phyloP scores from a whole-genome alignment of 2,797 vertebrate species.

The Dryobates pubescens region DNA sequence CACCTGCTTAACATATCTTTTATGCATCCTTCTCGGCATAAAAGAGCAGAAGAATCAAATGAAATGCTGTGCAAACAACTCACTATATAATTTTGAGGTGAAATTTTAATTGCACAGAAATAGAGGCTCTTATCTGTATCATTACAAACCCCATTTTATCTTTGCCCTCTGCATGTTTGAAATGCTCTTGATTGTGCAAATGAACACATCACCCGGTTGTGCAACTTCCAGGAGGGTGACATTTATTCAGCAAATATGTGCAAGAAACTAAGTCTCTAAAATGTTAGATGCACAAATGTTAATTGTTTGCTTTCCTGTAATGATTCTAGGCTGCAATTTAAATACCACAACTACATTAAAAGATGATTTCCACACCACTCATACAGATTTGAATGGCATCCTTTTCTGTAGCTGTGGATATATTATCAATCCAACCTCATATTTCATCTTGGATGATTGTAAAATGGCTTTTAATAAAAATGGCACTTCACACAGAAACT shows the following conservation, averaged over 20 bases:
- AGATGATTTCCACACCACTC: not conserved
- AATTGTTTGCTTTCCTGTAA: not conserved
- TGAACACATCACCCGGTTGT: not conserved
- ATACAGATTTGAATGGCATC: not conserved
- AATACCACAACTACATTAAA: not conserved
- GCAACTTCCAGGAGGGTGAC: slow-evolving; percentile 10
- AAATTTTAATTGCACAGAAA: slow-evolving; percentile 51
- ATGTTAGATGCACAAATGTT: not conserved
- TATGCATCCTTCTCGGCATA: not conserved
- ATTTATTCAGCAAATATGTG: slow-evolving; percentile 7
- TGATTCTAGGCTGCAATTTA: slow-evolving; percentile 4
- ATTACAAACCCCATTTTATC: slow-evolving; percentile 55
- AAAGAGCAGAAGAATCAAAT: not conserved
- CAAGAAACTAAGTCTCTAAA: slow-evolving; percentile 13
- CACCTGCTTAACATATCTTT: not conserved
- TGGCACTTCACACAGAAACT: not conserved
- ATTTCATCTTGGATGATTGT: not conserved
- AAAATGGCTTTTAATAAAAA: not conserved
- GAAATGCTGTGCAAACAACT: not conserved
- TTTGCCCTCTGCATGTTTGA: slow-evolving; percentile 16
- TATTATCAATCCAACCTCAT: not conserved
- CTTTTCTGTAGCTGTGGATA: not conserved
- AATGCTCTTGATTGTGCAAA: slow-evolving; percentile 42
- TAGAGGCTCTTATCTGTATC: slow-evolving; percentile 15
- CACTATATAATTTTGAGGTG: not conserved